A percentile compares a stretch with the other conserved stretches of the same genome.
phyloP scores from a whole-genome alignment of 2,113 vertebrate genomes.

The Morone chrysops region DNA sequence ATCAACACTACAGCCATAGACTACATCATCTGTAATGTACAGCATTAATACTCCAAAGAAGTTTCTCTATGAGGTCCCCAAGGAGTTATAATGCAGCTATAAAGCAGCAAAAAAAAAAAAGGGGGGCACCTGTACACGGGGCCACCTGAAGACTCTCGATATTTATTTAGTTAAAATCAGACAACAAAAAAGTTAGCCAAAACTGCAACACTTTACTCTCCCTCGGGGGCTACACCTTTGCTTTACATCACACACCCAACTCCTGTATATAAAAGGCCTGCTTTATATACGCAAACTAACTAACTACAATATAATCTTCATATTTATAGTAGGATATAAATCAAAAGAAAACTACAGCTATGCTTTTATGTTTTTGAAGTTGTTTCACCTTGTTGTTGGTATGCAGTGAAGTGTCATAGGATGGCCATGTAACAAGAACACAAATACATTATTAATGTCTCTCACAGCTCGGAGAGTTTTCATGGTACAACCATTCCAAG shows the following conservation, averaged over 20 bases:
- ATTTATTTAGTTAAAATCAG: no score
- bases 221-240: neutral
- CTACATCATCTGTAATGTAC: constrained; percentile 6
- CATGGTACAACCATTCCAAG: neutral
- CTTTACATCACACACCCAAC: neutral
- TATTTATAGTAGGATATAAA: neutral
- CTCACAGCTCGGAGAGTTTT: neutral
- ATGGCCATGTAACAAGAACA: neutral
- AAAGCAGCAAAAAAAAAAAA: neutral
- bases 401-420: no score
- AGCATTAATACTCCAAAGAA: constrained; percentile 8
- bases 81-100: neutral
- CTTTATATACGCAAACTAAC: neutral
- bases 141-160: neutral
- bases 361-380: neutral
- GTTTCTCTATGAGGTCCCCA: neutral
- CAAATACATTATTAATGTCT: neutral
- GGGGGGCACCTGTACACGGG: neutral
- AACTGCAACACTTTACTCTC: neutral
- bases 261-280: neutral
- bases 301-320: neutral
- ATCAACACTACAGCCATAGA: neutral
- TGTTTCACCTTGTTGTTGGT: neutral
- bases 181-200: neutral
- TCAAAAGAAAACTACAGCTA: neutral